Evolutionary conservation across 2,113 vertebrate species (phyloP), one percentile per base, ranked within the genome.

Genomic region (Oriolus oriolus): DNA sequence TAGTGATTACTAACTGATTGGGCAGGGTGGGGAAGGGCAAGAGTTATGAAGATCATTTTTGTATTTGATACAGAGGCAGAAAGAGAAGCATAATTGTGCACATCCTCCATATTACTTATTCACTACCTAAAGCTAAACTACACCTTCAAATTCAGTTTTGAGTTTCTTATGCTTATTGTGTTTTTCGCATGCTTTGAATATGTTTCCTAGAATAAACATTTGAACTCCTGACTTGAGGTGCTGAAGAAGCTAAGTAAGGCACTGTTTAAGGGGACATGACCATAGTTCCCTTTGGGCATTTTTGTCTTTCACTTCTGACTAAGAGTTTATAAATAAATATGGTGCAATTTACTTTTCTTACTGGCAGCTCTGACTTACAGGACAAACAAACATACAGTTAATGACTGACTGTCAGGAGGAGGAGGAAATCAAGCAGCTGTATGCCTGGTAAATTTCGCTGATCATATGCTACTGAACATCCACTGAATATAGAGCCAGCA

Each of bases 21-120:
- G 19, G 9, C 3, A 28, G 3, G 4, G 10, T 16, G 5, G 42
- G 8, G 31, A 61, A 68, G 22, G 4, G 3, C 24, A 50, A 1
- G 6, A 60, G 11, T 69, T 87, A 65, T 54, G 31, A 77, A 3
- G 9, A 35, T 33, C 0, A 9, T 31, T 81, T 74, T 70, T 49
- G 52, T 33, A 60, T 5, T 61, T 74, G 3, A 69, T 33, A 68
- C 7, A 71, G 44, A 78, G 5, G 6, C 27, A 84, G 63, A 91
- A 71, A 83, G 5, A 75, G 30, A 65, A 56, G 17, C 15, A 52
- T 11, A 56, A 27, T 18, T 0, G 0, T 47, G 30, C 18, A 52
- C 27, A 75, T 24, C 14, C 19, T 75, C 73, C 52, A 50, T 47
- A 41, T 49, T 53, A 19, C 70, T 82, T 81, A 41, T 63, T 85